A percentile compares a stretch with the other conserved stretches of the same genome.
Conservation (phyloP, 1,140 invertebrate species). For the Euwallacea fornicatus region DNA sequence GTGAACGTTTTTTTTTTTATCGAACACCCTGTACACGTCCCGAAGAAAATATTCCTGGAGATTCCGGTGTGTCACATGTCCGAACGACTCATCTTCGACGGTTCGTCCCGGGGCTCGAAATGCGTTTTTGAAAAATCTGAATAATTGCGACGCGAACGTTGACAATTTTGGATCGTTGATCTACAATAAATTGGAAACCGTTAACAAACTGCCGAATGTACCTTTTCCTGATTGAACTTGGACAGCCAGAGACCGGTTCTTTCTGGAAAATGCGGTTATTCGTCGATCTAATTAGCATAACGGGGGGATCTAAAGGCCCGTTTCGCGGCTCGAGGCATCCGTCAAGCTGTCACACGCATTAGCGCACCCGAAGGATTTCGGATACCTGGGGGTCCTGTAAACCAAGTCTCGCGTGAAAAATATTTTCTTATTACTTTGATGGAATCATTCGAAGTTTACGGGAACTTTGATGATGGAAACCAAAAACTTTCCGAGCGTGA, state of each 20-base stretch:
- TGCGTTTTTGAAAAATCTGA: no score
- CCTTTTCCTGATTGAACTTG: neutral
- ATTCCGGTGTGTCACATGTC: no score
- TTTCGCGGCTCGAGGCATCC: constrained; percentile 20
- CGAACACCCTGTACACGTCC: no score
- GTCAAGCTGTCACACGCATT: constrained; percentile 34
- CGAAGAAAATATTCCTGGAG: no score
- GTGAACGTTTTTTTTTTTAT: no score
- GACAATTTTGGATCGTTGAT: neutral
- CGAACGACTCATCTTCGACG: no score
- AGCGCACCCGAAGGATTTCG: constrained; percentile 13
- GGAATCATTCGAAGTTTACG: constrained; percentile 25
- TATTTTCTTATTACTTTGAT: constrained; percentile 31
- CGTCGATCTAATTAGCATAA: constrained; percentile 17
- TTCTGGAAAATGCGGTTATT: neutral
- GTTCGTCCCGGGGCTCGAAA: no score
- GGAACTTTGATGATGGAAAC: constrained; percentile 27
- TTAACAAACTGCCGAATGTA: neutral
- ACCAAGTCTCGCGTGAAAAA: constrained; percentile 25
- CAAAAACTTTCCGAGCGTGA: constrained; percentile 14
- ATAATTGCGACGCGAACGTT: no score
- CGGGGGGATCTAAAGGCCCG: constrained; percentile 4
- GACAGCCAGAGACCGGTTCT: neutral
- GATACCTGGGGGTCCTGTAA: constrained; percentile 21
- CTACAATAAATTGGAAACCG: neutral